These are phyloP conservation scores for Junco hyemalis DNA, from an alignment of 2,113 vertebrate genomes.

Conservation along the genomic window DNA sequence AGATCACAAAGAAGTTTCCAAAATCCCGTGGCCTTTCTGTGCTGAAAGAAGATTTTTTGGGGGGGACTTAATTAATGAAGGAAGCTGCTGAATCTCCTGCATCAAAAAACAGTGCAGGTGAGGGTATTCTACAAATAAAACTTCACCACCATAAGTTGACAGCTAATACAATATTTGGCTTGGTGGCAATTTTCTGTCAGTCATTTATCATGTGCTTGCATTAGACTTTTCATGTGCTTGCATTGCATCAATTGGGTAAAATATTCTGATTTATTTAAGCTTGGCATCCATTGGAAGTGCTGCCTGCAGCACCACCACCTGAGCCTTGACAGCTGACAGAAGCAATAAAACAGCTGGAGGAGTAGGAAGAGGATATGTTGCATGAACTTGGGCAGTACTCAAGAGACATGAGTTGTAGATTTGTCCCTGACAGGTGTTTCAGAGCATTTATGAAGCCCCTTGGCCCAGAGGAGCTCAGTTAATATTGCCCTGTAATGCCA, in stretches of 20 bases:
- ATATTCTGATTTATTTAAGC: conserved; percentile 57
- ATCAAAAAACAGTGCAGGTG: conserved; percentile 83
- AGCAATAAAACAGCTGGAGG: conserved; percentile 80
- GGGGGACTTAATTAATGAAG: conserved; percentile 80
- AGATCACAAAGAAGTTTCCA: conserved; percentile 84
- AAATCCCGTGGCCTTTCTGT: conserved; percentile 70
- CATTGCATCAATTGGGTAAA: background rate
- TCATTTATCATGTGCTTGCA: background rate
- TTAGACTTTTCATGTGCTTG: background rate
- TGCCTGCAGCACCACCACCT: conserved; percentile 82
- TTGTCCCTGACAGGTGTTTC: conserved; percentile 87
- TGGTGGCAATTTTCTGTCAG: background rate
- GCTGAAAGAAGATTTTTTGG: conserved; percentile 81
- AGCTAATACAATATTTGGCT: background rate
- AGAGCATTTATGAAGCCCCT: conserved; percentile 88
- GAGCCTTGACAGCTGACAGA: conserved; percentile 77
- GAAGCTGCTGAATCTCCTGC: conserved; percentile 82
- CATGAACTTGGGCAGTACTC: conserved; percentile 87
- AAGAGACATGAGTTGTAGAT: conserved; percentile 84
- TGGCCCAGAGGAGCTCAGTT: conserved; percentile 85
- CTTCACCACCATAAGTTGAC: background rate
- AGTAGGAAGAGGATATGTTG: conserved; percentile 85
- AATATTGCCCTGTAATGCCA: background rate
- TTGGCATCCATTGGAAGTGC: conserved; percentile 77
- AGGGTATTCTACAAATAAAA: background rate